A percentile compares a stretch with the other conserved stretches of the same genome.
Evolutionary conservation across 2,888 invertebrate species (phyloP).

Genomic region (Drosophila limbata): DNA sequence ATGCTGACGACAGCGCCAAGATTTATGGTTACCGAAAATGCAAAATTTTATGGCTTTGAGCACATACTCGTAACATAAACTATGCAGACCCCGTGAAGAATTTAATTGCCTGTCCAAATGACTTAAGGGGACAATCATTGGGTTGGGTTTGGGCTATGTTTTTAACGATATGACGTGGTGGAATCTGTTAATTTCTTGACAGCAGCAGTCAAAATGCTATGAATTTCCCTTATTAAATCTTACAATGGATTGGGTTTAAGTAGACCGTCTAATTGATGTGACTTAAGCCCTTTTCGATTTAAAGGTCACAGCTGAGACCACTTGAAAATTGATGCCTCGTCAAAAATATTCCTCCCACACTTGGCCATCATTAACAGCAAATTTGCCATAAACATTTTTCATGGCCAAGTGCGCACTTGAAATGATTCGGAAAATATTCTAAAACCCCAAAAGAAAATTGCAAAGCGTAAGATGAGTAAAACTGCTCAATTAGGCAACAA

Average conservation of each 20-base stretch:
- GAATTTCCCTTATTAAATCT: constrained; percentile 39
- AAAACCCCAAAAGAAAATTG: constrained; percentile 23
- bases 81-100: constrained; percentile 21
- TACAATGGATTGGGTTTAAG: constrained; percentile 4
- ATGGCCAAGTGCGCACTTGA: constrained; percentile 52
- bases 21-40: constrained; percentile 63
- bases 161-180: constrained; percentile 62
- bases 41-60: constrained; percentile 60
- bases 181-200: constrained; percentile 65
- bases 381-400: constrained; percentile 31
- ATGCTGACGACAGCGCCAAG: constrained; percentile 63
- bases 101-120: constrained; percentile 76
- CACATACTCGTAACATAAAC: constrained; percentile 35
- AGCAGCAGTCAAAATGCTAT: constrained; percentile 31
- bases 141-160: constrained; percentile 4
- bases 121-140: background rate
- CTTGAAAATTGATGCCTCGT: constrained; percentile 34
- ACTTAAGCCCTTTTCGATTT: constrained; percentile 22
- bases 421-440: constrained; percentile 66
- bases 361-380: constrained; percentile 21
- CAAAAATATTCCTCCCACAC: constrained; percentile 13
- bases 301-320: constrained; percentile 54
- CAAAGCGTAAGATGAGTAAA: constrained; percentile 54
- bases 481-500: constrained; percentile 67
- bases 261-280: constrained; percentile 16